Evolutionary conservation across 2,797 vertebrate species (phyloP).

Genomic region (Pipistrellus kuhlii): DNA sequence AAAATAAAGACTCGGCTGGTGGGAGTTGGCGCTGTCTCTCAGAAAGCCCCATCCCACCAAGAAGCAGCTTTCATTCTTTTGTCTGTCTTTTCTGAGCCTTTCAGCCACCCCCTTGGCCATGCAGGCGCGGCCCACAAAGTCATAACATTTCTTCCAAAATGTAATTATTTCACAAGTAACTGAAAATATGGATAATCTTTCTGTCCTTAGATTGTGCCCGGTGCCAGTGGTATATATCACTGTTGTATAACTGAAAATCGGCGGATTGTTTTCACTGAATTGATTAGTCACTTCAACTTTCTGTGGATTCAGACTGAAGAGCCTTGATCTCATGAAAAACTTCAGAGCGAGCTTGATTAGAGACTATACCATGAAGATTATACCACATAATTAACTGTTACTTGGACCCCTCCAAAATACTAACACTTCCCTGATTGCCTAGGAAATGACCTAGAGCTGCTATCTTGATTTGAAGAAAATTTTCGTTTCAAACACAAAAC

Average conservation of each 20-base stretch:
- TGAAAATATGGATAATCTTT: conserved; percentile 2
- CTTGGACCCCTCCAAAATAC: conserved; percentile 8
- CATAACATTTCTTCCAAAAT: conserved; percentile 39
- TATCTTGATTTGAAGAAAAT: not conserved
- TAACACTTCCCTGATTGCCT: not conserved
- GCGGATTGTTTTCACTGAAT: conserved; percentile 6
- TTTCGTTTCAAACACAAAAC: not conserved
- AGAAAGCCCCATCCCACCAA: too few species aligned
- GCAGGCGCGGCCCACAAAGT: not conserved
- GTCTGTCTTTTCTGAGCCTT: too few species aligned
- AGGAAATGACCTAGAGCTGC: not conserved
- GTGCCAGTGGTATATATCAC: not conserved
- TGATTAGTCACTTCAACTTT: conserved; percentile 20
- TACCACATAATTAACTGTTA: conserved; percentile 6
- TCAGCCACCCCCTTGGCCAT: too few species aligned
- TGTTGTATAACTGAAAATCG: not conserved
- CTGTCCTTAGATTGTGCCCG: not conserved
- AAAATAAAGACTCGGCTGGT: too few species aligned
- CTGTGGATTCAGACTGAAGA: not conserved
- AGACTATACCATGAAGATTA: not conserved
- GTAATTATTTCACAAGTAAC: conserved; percentile 2
- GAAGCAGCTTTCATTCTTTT: too few species aligned
- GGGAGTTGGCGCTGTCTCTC: too few species aligned
- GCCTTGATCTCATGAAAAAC: not conserved
- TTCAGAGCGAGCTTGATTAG: conserved; percentile 11